phyloP scores from a whole-genome alignment of 2,113 vertebrate genomes.

The Abramis brama region DNA sequence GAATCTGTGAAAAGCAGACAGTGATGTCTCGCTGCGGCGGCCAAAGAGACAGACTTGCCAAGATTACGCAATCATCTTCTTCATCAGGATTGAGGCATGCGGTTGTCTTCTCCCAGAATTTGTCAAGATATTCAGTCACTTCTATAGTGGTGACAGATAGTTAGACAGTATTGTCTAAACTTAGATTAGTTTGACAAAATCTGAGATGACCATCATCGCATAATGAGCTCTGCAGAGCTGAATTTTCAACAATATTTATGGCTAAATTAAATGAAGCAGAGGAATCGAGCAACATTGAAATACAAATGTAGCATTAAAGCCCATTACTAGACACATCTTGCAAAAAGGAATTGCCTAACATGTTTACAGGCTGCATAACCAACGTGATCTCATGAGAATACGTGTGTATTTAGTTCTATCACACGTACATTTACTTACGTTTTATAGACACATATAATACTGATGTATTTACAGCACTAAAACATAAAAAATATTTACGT shows the following conservation, averaged over 20 bases:
- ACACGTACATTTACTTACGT: too few relatives aligned
- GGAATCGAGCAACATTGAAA: not conserved
- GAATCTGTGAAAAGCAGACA: conserved; percentile 45
- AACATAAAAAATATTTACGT: too few relatives aligned
- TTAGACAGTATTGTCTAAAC: not conserved
- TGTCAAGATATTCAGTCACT: conserved; percentile 20
- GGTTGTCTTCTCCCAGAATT: conserved; percentile 1
- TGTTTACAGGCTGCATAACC: not conserved
- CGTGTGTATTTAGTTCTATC: too few relatives aligned
- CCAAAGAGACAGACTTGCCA: conserved; percentile 34
- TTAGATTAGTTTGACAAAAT: not conserved
- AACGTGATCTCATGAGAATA: too few relatives aligned
- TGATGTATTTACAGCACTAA: too few relatives aligned
- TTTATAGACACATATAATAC: too few relatives aligned
- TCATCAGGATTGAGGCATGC: conserved; percentile 20
- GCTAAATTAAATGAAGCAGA: not conserved
- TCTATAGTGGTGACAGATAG: not conserved
- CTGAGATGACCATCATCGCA: not conserved
- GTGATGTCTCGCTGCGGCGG: conserved; percentile 34
- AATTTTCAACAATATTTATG: not conserved
- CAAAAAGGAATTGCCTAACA: too few relatives aligned
- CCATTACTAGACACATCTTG: not conserved
- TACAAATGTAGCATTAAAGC: not conserved
- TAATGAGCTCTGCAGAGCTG: not conserved
- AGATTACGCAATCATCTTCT: conserved; percentile 29